Evolutionary conservation across 2,888 invertebrate genomes (phyloP), one percentile per base, ranked within the genome.

Genomic region (Drosophila lacicola): DNA sequence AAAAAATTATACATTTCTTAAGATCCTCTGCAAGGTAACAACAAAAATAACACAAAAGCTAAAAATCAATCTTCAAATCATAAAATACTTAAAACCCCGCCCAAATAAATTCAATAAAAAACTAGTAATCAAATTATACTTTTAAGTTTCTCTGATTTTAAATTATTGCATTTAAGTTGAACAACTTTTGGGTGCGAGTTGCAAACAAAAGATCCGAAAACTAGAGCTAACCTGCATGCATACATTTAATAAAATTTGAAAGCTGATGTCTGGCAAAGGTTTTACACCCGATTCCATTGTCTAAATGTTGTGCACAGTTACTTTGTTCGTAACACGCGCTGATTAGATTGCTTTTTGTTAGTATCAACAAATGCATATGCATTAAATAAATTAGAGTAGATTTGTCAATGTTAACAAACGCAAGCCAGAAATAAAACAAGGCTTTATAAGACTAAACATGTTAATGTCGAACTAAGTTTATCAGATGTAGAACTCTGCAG

Each of bases 201-300:
- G 57, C 36, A 5, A 55, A 45, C 74, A 66, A 58, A 54, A 51
- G 55, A 58, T 53, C 55, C 45, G 44, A 25, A 44, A 44, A 29
- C 10, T 19, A 19, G 25, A 55, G 46, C 34, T 45, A 45, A 60
- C 44, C 39, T 53, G 47, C 41, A 56, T 50, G 41, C 56, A 75
- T 64, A 45, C 1, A 47, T 25, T 70, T 57, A 45, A 44, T 42
- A 13, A 19, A 21, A 55, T 41, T 47, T 70, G 44, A 64, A 56
- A 53, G 55, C 39, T 14, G 54, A 19, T 70, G 33, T 49, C 29
- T 46, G 37, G 56, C 57, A 49, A 61, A 53, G 8, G 29, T 56
- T 33, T 60, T 47, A 53, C 45, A 33, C 33, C 25, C n/a, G 37
- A 53, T 62, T 55, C 44, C 60, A 72, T 77, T 63, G 47, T 53